Evolutionary conservation across 1,140 invertebrate species (phyloP), one percentile per base, ranked within the genome.

Genomic region (Bombus picipes): DNA sequence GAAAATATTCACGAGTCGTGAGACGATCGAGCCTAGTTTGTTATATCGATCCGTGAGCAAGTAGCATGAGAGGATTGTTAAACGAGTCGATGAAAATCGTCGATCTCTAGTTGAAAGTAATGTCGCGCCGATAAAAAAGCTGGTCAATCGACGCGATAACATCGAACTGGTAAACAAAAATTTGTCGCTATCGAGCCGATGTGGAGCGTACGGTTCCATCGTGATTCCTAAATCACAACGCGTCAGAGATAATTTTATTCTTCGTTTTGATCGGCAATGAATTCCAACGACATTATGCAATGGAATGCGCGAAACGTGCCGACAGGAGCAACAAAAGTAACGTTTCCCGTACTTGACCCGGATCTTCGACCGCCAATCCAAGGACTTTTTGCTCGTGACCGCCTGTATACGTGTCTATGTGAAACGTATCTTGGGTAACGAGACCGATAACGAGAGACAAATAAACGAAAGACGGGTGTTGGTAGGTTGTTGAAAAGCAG

Each of bases 401-500:
- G 28, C 28, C 6, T 57, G 2, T 18, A 32, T 22, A 32, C 18
- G 37, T 5, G 18, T 78, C 75, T 62, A 41, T 32, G 39, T 41
- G 18, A 41, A 73, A 28, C 62, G 34, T 18, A 13, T 32, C 18
- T 13, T 2, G 68, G 73, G 34, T 87, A 85, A 88, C 73, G 57
- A 88, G 78, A 89, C 57, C 82, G 57, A 22, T 53, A 66, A 15
- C 28, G 2, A 25, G 34, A 25, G 39, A 13, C 25, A n/a, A 68
- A 62, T 80, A 70, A 59, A 73, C 39, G 79, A 65, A n/a, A 76
- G 28, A 78, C 70, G 53, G 83, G 70, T 59, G 83, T 83, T 66
- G 87, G 68, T 81, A 68, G 77, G 47, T 70, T 39, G 81, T 77
- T 74, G 81, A 87, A 87, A 89, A 89, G 79, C 88, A 77, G 80